Base-by-base conservation (phyloP, 2,888 invertebrate species). In the Lysandra bellargus region DNA sequence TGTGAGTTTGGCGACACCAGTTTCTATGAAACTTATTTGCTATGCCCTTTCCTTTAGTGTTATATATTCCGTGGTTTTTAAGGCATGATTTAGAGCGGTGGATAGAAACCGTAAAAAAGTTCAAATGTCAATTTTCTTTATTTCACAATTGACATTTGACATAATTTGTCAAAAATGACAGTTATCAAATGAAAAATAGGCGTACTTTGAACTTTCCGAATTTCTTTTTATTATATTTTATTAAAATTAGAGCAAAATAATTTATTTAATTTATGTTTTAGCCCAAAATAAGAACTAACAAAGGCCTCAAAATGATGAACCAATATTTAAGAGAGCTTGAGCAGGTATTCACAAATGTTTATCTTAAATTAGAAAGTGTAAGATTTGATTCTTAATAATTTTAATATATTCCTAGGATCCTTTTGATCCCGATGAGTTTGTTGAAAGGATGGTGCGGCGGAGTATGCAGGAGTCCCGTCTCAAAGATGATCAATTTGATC, bases 361-460 rank as follows among this genome's bases (percentile, higher is more conserved):
- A 57, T 37, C 49, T 49, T 64, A 4, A 5, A 3, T 33, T 23
- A 57, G 60, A 40, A 81, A 40, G 7, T 40, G 57, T 64, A 75
- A 78, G 72, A 79, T 79, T 75, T 73, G 69, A 37, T 79, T 78
- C 76, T 60, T 64, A 60, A n/a, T 40, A 78, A 79, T 79, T 69
- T n/a, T 78, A 64, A 90, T 92, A 80, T 9, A 44, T 74, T 17
- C 14, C 7, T 85, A 99, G 98, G 99, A 99, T 88, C 98, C 99
- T 0, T 99, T 99, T 89, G 98, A 99, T 94, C 97, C 99, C 14
- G 98, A 98, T 87, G 99, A 99, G 89, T 99, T 99, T 95, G 99
- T 99, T 1, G 99, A 99, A 90, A 96, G 99, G 79, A 95, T 99
- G 87, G 99, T 99, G 64, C 98, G 99, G 97, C 96, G 99, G 84